A percentile compares a stretch with the other conserved stretches of the same genome.
Evolutionary conservation across 1,140 invertebrate genomes (phyloP).

Genomic region (Lepidurus arcticus): DNA sequence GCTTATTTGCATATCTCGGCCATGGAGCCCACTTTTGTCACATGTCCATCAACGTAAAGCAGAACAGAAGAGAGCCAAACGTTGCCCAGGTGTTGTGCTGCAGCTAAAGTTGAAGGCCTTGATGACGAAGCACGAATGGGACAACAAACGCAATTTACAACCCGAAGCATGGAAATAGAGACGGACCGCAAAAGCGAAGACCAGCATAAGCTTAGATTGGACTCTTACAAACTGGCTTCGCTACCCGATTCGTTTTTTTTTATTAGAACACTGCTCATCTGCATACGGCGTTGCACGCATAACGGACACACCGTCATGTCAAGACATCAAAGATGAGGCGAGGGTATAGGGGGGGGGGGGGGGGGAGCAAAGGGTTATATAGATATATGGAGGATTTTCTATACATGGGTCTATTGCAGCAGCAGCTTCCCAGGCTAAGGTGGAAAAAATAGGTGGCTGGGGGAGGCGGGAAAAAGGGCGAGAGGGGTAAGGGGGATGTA

Average conservation of each 20-base stretch:
- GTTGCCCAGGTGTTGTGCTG: conserved; percentile 13
- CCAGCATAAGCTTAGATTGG: background rate
- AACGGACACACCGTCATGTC: conserved; percentile 2
- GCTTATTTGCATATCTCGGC: conserved; percentile 19
- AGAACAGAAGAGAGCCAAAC: conserved; percentile 2
- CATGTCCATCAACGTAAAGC: conserved; percentile 10
- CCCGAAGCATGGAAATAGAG: background rate
- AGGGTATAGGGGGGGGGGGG: background rate
- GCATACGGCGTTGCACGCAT: conserved; percentile 9
- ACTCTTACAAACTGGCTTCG: background rate
- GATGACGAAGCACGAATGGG: conserved; percentile 20
- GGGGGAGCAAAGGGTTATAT: conserved; percentile 9
- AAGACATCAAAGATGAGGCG: conserved; percentile 12
- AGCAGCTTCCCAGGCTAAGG: conserved; percentile 13
- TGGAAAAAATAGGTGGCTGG: conserved; percentile 11
- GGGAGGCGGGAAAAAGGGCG: conserved; percentile 12
- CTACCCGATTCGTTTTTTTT: conserved; percentile 12
- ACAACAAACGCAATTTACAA: conserved; percentile 11
- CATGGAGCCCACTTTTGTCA: conserved; percentile 10
- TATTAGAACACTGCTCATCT: conserved; percentile 15
- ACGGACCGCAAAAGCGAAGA: conserved; percentile 16
- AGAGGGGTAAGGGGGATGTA: background rate
- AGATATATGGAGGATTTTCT: conserved; percentile 12
- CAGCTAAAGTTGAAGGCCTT: background rate
- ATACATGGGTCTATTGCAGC: background rate